Conservation (phyloP, 1,140 invertebrate genomes). For the Cheumatopsyche charites region DNA sequence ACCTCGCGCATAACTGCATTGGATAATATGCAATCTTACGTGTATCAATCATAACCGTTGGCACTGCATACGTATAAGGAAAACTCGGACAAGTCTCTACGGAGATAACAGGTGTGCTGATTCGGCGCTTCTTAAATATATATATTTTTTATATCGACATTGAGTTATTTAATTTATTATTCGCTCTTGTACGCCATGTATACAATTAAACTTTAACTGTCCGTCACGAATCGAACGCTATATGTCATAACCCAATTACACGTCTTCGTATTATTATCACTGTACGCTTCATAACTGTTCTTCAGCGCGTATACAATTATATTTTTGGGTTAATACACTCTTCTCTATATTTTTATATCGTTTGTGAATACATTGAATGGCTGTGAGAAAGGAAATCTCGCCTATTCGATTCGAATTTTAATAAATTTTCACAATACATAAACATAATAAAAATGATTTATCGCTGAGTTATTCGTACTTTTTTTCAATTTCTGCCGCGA, state of each 20-base stretch:
- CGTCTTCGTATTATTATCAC: not conserved
- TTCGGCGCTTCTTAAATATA: not conserved
- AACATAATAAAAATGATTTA: too few species aligned
- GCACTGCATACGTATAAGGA: too few species aligned
- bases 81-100: too few species aligned
- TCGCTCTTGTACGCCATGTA: not conserved
- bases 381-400: too few species aligned
- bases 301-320: constrained; percentile 9
- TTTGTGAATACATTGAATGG: not conserved
- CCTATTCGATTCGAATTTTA: too few species aligned
- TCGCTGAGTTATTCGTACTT: too few species aligned
- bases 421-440: too few species aligned
- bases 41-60: too few species aligned
- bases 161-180: constrained; percentile 2
- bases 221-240: constrained; percentile 15
- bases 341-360: not conserved
- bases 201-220: constrained; percentile 18
- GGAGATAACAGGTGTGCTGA: not conserved
- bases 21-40: too few species aligned
- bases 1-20: too few species aligned
- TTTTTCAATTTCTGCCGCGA: not conserved
- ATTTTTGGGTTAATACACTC: constrained; percentile 20
- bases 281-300: constrained; percentile 11
- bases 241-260: constrained; percentile 23
- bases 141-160: not conserved